Evolutionary conservation across 2,888 invertebrate genomes (phyloP), one percentile per base, ranked within the genome.

Genomic region (Peribatodes rhomboidaria): DNA sequence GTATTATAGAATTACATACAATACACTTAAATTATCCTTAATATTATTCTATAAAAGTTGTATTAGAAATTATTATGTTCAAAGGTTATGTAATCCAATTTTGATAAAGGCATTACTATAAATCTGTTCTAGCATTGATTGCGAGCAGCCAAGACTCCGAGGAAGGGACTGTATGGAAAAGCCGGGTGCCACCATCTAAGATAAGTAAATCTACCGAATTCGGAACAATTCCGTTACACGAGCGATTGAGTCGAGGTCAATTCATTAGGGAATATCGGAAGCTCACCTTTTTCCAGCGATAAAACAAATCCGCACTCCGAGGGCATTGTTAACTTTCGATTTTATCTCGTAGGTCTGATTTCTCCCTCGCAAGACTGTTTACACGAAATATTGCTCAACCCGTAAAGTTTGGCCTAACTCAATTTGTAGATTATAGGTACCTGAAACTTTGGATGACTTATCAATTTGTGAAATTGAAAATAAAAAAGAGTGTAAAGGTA

Each of bases 221-320:
- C 37, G 60, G 67, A 60, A 67, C 67, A 67, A 73, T 71, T 69
- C 69, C 63, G 71, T 74, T 77, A 80, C 69, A 74, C 72, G 72
- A 71, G 37, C 75, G 73, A 78, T 79, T 73, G 74, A 65, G 68
- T 70, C 57, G 72, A 70, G 74, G 70, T 74, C 81, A 76, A 77
- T 75, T 81, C 81, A 81, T 81, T 81, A 80, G 74, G 79, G 74
- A 81, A 72, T 67, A 63, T 64, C 56, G 27, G 44, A 37, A 60
- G 52, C 69, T 68, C 65, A 66, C 74, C 70, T 73, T 67, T 74
- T 61, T 59, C 61, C 56, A 66, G 66, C 67, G 71, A 73, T 78
- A 73, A 77, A 76, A 80, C 73, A 72, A 74, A 76, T 72, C 69
- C 63, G 52, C 64, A 64, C 54, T 60, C 60, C 52, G 60, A 67